Base-by-base conservation (phyloP, 2,797 vertebrate species). In the Meriones psammophilus region DNA sequence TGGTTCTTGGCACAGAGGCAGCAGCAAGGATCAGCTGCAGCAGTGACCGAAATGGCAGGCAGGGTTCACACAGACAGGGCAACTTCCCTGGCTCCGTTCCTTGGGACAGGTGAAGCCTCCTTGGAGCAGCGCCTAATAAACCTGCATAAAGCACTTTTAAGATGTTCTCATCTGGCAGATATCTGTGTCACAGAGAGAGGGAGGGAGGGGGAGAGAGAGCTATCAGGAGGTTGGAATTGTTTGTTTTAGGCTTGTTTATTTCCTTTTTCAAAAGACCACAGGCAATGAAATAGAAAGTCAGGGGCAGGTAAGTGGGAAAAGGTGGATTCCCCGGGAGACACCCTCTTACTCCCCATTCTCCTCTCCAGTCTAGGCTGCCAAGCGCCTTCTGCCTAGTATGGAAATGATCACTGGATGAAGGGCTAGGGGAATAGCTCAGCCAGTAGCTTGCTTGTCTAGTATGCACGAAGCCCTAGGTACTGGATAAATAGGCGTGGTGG, bases 11-110 rank as follows among this genome's bases (percentile, higher is more conserved):
- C 8, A 54, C 58, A 69, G 2, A 39, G 0, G 66, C 33, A 3
- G 1, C 36, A 50, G 10, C 50, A 50, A 0, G 0, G 8, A 22
- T 15, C 62, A 2, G 0, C 15, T 1, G 0, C 39, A 26, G 5
- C 5, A 1, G 4, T 15, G 1, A 15, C 24, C 5, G 9, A 36
- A n/a, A 15, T 1, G 39, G 15, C 22, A 3, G 22, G 60, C 1
- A 17, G 39, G 0, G 36, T 2, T 74, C 13, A 33, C 50, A 50
- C 50, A 50, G 50, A 50, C 50, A 50, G 50, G 50, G 8, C 50
- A 50, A 50, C 50, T 50, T 50, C 50, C 46, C 50, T 9, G 50
- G 50, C 50, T 10, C 50, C 50, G 10, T 10, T 50, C 50, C 50
- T 50, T 50, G 10, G 50, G 50, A 1, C 50, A 50, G 50, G 50